phyloP scores from a whole-genome alignment of 2,888 invertebrate species.

The Beris chalybata region DNA sequence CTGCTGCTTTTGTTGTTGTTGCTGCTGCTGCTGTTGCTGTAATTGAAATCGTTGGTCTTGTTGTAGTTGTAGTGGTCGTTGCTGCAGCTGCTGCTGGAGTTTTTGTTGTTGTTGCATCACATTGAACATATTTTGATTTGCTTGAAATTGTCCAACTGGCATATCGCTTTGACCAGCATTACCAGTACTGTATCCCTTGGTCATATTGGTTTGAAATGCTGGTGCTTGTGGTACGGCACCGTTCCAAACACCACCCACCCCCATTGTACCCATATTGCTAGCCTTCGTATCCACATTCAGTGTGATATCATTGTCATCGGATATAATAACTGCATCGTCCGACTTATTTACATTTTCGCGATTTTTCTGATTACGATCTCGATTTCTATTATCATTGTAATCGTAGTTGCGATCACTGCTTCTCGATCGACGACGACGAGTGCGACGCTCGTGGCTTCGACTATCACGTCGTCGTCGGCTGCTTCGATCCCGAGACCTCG shows the following conservation, averaged over 20 bases:
- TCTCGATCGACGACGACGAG: conserved; percentile 60
- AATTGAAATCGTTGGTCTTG: background rate
- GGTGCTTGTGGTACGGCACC: conserved; percentile 20
- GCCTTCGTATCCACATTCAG: background rate
- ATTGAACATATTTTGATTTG: conserved; percentile 22
- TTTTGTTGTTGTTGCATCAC: conserved; percentile 38
- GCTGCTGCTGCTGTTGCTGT: conserved; percentile 24
- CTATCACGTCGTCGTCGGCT: conserved; percentile 46
- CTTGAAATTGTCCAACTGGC: conserved; percentile 41
- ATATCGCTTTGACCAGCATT: conserved; percentile 42
- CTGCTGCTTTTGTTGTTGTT: conserved; percentile 33
- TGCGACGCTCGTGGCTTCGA: conserved; percentile 48
- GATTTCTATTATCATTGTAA: conserved; percentile 57
- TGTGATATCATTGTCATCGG: background rate
- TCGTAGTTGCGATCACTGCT: conserved; percentile 59
- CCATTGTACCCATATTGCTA: conserved; percentile 1
- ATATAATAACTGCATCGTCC: background rate
- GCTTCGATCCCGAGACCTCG: conserved; percentile 60
- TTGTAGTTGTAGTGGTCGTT: conserved; percentile 10
- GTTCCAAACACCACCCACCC: conserved; percentile 19
- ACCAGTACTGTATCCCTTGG: conserved; percentile 29
- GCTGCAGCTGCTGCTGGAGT: conserved; percentile 33
- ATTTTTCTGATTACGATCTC: conserved; percentile 57
- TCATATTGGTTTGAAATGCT: conserved; percentile 20
- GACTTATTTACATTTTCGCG: conserved; percentile 49